phyloP scores from a whole-genome alignment of 2,888 invertebrate genomes.

The Athalia cordata region DNA sequence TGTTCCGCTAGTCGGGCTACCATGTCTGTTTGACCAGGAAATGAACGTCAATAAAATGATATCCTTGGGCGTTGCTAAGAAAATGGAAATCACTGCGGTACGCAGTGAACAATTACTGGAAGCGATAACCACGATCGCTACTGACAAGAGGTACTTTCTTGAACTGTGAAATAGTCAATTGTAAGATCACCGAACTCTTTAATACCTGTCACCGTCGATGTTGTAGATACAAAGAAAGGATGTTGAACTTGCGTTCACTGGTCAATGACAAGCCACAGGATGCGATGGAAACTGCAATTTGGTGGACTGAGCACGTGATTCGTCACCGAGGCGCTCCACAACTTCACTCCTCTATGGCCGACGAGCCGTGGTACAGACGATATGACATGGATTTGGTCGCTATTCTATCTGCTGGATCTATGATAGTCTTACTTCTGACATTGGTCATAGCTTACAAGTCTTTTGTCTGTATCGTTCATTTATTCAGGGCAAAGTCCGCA shows the following conservation, averaged over 20 bases:
- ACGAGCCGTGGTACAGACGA: slow-evolving; percentile 53
- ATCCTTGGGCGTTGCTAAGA: slow-evolving; percentile 51
- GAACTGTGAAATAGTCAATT: too few species aligned
- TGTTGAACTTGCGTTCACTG: slow-evolving; percentile 43
- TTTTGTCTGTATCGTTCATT: background rate
- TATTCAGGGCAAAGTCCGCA: too few species aligned
- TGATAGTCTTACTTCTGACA: background rate
- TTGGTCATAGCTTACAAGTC: background rate
- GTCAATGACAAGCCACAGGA: slow-evolving; percentile 52
- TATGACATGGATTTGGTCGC: slow-evolving; percentile 55
- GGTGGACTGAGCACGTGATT: slow-evolving; percentile 61
- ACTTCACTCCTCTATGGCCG: slow-evolving; percentile 50
- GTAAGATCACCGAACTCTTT: too few species aligned
- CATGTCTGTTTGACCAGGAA: slow-evolving; percentile 58
- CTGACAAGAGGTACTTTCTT: slow-evolving; percentile 49
- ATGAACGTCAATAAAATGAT: slow-evolving; percentile 50
- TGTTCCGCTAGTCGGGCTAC: slow-evolving; percentile 59
- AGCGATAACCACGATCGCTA: slow-evolving; percentile 51
- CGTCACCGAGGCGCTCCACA: slow-evolving; percentile 57
- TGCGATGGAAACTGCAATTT: slow-evolving; percentile 52
- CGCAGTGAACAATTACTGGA: slow-evolving; percentile 44
- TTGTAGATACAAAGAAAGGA: slow-evolving; percentile 57
- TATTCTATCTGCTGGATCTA: slow-evolving; percentile 47
- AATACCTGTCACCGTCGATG: background rate
- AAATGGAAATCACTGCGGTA: slow-evolving; percentile 48